A percentile compares a stretch with the other conserved stretches of the same genome.
Evolutionary conservation across 2,888 invertebrate genomes (phyloP).

Genomic region (Pegoplata infirma): DNA sequence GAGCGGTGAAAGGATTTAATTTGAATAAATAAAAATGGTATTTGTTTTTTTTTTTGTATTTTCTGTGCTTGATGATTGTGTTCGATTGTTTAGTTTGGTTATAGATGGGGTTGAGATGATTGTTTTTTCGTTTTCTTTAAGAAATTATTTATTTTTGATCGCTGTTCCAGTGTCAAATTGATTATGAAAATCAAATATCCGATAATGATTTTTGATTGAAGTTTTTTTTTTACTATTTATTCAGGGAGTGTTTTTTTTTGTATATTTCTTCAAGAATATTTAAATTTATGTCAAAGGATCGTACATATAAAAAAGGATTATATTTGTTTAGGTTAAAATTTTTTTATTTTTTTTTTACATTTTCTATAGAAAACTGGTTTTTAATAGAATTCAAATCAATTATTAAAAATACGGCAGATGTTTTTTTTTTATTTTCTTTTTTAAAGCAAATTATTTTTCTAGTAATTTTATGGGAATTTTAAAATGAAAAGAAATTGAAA

Average conservation of each 20-base stretch:
- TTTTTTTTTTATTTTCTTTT: not conserved
- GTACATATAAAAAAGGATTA: slow-evolving; percentile 23
- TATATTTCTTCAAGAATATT: slow-evolving; percentile 19
- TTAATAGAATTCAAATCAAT: slow-evolving; percentile 34
- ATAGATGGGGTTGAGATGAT: not conserved
- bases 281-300: slow-evolving; percentile 31
- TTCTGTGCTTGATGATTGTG: no score
- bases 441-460: not conserved
- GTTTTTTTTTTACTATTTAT: slow-evolving; percentile 40
- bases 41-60: no score
- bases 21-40: slow-evolving; percentile 35
- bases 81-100: not conserved
- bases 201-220: slow-evolving; percentile 39
- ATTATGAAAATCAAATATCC: slow-evolving; percentile 50
- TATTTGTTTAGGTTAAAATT: slow-evolving; percentile 47
- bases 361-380: slow-evolving; percentile 46
- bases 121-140: slow-evolving; percentile 23
- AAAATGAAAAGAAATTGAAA: no score
- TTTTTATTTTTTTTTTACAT: not conserved
- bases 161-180: slow-evolving; percentile 50
- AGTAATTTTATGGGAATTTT: not conserved
- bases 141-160: slow-evolving; percentile 31
- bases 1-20: slow-evolving; percentile 59
- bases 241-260: slow-evolving; percentile 39
- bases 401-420: slow-evolving; percentile 38